Percentiles rank a stretch among this genome's conserved stretches.
Conservation (phyloP, 2,113 vertebrate genomes). For the Cebus imitator region DNA sequence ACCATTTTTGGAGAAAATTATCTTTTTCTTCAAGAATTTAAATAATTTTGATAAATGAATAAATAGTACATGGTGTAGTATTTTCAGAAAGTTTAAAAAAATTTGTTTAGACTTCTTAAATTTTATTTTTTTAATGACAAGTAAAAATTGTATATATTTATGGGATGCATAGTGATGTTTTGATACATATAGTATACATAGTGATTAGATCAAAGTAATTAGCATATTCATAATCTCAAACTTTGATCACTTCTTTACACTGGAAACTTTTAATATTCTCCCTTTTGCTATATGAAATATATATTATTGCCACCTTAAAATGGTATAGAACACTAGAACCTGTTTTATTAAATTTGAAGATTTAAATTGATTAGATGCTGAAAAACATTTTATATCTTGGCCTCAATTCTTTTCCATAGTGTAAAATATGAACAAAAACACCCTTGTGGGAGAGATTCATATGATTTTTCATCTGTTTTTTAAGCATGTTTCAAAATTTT, state of each 20-base stretch:
- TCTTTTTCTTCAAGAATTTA: neutral
- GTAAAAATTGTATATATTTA: no score
- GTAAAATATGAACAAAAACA: neutral
- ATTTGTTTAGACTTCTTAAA: no score
- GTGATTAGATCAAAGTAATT: no score
- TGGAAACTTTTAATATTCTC: neutral
- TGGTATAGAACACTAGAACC: neutral
- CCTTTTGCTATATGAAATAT: neutral
- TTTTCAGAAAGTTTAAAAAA: neutral
- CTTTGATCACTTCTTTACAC: neutral
- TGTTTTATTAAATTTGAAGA: neutral
- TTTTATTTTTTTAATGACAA: no score
- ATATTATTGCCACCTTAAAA: neutral
- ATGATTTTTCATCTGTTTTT: neutral
- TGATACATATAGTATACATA: no score
- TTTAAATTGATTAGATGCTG: neutral
- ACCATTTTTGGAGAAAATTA: neutral
- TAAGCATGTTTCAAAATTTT: neutral
- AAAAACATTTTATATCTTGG: neutral
- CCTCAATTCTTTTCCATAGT: neutral
- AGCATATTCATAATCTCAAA: neutral
- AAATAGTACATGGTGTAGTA: neutral
- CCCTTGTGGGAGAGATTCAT: fast-evolving
- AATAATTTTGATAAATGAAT: neutral
- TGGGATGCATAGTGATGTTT: no score